Conservation (phyloP, 1,140 invertebrate species). For the Theocolax elegans region DNA sequence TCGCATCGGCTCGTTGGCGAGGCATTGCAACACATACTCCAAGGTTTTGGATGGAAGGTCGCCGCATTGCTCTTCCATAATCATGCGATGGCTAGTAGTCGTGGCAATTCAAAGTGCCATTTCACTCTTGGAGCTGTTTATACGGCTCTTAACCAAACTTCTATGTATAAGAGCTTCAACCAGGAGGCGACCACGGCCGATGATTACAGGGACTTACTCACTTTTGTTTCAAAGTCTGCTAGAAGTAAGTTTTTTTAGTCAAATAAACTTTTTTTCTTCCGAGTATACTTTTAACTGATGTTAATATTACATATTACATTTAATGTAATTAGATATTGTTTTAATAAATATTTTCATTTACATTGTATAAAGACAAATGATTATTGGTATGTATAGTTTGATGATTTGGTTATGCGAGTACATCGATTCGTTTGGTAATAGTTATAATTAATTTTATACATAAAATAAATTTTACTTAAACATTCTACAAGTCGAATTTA, state of each 20-base stretch:
- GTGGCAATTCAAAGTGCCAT: conserved; percentile 79
- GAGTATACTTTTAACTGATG: too few species aligned
- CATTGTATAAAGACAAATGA: not conserved
- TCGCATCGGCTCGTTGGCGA: conserved; percentile 80
- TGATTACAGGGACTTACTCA: conserved; percentile 74
- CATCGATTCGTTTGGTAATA: too few species aligned
- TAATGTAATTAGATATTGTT: too few species aligned
- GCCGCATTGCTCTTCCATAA: conserved; percentile 80
- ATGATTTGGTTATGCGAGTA: too few species aligned
- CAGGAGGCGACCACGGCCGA: conserved; percentile 65
- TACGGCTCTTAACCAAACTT: conserved; percentile 71
- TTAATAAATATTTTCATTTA: too few species aligned
- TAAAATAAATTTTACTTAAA: too few species aligned
- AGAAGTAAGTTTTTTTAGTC: conserved; percentile 79
- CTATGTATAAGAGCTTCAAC: conserved; percentile 74
- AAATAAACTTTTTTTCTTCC: too few species aligned
- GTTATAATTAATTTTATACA: too few species aligned
- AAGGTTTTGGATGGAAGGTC: conserved; percentile 78
- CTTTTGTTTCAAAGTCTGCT: conserved; percentile 73
- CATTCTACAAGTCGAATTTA: too few species aligned
- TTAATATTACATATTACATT: too few species aligned
- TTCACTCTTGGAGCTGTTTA: conserved; percentile 79
- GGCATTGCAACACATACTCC: conserved; percentile 76
- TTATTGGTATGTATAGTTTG: too few species aligned
- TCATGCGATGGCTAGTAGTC: conserved; percentile 67